Evolutionary conservation across 2,888 invertebrate genomes (phyloP), one percentile per base, ranked within the genome.

Genomic region (Chymomyza procnemis): DNA sequence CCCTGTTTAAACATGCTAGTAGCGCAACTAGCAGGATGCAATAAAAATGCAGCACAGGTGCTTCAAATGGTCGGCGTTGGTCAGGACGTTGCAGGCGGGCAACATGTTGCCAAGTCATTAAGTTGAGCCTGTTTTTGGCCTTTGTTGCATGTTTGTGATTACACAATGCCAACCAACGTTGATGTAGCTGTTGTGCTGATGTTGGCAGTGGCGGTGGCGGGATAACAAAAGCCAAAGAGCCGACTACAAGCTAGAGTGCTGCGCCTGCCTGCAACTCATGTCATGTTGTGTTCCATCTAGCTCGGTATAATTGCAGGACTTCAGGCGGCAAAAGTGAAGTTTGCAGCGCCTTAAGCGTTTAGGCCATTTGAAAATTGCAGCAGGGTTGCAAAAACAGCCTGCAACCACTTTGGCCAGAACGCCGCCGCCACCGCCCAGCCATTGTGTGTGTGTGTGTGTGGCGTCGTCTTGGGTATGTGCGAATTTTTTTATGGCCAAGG

Each of bases 71-170:
- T 75, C 55, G 61, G 56, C 55, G 56, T 22, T 65, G 14, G n/a
- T 50, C 18, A 50, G 50, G 50, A 41, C 54, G 4, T 22, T 14
- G 22, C 4, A 14, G 19, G 69, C 69, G 69, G 67, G 70, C 85
- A 85, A 78, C 83, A 85, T 83, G 83, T 83, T 83, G 83, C 83
- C 86, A 83, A 83, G 83, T 85, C 83, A 83, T 83, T 83, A 83
- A 85, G 79, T 83, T 78, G 83, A 85, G 85, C 82, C 81, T 85
- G 81, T 82, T 82, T 52, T 75, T 78, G 78, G 81, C 81, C 76
- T 85, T 81, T 81, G 81, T 81, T 80, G 76, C 85, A 85, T 80
- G 78, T 80, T 81, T 81, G 78, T 81, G 81, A 81, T 81, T 81
- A 75, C 80, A 71, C 34, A 41, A 41, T 41, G 34, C 9, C 34